These are phyloP conservation scores for Schrankia costaestrigalis DNA, from an alignment of 2,888 invertebrate genomes.

Conservation along the genomic window DNA sequence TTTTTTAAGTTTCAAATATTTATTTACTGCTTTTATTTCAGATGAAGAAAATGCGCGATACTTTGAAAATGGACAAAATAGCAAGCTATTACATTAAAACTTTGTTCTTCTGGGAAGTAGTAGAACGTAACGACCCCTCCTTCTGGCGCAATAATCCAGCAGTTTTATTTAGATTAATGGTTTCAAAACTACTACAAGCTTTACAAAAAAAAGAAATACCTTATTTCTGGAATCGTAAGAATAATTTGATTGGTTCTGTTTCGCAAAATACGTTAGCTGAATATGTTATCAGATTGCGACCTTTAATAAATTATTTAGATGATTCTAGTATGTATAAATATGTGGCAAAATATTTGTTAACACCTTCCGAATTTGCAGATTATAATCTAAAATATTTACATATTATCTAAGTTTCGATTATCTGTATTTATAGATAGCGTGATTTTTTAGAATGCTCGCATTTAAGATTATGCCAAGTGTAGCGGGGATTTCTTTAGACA, in stretches of 20 bases:
- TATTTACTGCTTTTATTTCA: constrained; percentile 26
- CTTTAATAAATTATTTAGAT: constrained; percentile 41
- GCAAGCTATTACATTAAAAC: constrained; percentile 82
- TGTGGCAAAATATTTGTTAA: constrained; percentile 53
- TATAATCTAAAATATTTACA: constrained; percentile 42
- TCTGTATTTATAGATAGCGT: no score
- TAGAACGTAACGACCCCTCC: constrained; percentile 32
- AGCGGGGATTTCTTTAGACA: no score
- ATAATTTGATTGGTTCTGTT: constrained; percentile 63
- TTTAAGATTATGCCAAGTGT: no score
- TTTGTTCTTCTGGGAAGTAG: constrained; percentile 65
- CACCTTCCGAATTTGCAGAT: constrained; percentile 38
- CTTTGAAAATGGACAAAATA: constrained; percentile 59
- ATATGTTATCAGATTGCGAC: constrained; percentile 44
- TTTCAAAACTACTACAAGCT: constrained; percentile 53
- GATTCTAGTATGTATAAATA: constrained; percentile 39
- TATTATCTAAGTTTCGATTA: constrained; percentile 11
- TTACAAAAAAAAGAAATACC: constrained; percentile 46
- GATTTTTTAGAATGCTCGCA: no score
- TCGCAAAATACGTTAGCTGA: constrained; percentile 23
- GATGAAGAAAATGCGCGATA: constrained; percentile 77
- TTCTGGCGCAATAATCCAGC: constrained; percentile 53
- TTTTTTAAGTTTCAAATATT: no score
- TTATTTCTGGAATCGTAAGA: constrained; percentile 72
- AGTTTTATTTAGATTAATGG: constrained; percentile 59